Conservation (phyloP, 2,113 vertebrate genomes). For the Balaeniceps rex region DNA sequence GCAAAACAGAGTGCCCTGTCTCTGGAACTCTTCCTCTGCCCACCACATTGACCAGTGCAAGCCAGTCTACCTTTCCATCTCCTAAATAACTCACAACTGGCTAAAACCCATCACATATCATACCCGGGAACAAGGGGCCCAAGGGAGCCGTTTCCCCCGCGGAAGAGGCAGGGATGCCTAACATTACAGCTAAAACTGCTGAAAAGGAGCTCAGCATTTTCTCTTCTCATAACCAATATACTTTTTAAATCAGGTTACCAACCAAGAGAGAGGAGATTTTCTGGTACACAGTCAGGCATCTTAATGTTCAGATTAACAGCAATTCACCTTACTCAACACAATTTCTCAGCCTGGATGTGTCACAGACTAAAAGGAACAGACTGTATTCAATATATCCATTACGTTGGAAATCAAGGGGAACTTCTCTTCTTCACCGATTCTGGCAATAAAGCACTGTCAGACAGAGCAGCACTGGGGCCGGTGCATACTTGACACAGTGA, state of each 20-base stretch:
- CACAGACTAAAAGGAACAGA: background rate
- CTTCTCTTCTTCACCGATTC: background rate
- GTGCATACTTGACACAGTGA: background rate
- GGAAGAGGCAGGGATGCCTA: background rate
- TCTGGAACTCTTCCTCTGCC: background rate
- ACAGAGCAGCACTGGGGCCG: background rate
- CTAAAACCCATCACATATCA: background rate
- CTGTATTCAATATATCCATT: background rate
- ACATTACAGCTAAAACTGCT: background rate
- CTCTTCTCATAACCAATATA: background rate
- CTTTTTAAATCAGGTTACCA: background rate
- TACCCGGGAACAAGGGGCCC: background rate
- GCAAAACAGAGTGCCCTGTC: background rate
- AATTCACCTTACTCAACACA: background rate
- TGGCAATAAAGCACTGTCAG: background rate
- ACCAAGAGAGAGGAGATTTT: background rate
- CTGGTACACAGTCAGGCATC: background rate
- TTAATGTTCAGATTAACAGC: background rate
- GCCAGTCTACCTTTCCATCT: background rate
- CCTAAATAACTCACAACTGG: background rate
- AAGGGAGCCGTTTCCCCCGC: background rate
- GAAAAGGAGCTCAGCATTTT: background rate
- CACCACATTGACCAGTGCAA: accelerated
- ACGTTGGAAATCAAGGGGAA: background rate
- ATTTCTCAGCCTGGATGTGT: background rate